These are phyloP conservation scores for Panthera leo DNA, from an alignment of 2,113 vertebrate species.

Conservation along the genomic window DNA sequence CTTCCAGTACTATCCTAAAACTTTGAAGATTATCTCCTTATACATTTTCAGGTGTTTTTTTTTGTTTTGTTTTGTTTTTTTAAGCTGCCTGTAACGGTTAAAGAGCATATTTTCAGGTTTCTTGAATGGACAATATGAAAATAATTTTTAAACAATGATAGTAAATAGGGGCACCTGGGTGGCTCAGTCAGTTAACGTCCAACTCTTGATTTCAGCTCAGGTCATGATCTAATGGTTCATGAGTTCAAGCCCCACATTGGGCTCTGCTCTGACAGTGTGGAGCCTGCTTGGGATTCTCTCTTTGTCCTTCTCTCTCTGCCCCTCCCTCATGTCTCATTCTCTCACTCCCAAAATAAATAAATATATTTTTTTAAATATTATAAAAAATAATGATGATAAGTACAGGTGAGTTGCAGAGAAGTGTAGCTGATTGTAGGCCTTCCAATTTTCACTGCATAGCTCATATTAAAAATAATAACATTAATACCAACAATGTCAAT, in stretches of 20 bases:
- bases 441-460: neutral
- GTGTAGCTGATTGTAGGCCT: neutral
- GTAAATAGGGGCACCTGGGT: no score
- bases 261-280: no score
- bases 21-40: neutral
- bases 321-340: no score
- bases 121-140: neutral
- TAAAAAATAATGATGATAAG: neutral
- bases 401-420: neutral
- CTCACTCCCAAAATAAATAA: no score
- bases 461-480: neutral
- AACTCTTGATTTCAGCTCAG: no score
- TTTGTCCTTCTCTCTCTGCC: no score
- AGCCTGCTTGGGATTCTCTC: no score
- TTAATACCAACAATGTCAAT: neutral
- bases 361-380: no score
- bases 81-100: neutral
- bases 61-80: neutral
- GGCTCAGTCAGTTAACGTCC: no score
- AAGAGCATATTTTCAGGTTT: neutral
- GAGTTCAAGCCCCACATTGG: no score
- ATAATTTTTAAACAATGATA: neutral
- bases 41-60: neutral
- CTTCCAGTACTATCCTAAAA: neutral
- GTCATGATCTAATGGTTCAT: no score